These are phyloP conservation scores for Aplocera efformata DNA, from an alignment of 2,888 invertebrate species.

Conservation along the genomic window DNA sequence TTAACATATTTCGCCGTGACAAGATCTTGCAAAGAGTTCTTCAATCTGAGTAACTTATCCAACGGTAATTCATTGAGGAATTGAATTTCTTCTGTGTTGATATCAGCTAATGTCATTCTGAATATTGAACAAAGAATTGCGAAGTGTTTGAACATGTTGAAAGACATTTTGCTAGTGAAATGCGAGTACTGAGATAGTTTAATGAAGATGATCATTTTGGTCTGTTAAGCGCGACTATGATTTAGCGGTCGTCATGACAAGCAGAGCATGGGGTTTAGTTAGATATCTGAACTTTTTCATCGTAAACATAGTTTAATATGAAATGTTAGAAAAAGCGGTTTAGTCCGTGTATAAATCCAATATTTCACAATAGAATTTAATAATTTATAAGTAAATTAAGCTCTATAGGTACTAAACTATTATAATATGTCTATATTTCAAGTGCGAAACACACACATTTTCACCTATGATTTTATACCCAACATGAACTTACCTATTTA, in stretches of 20 bases:
- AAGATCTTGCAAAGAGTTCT: conserved; percentile 62
- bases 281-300: background rate
- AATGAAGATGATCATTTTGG: conserved; percentile 51
- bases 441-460: no score
- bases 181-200: conserved; percentile 32
- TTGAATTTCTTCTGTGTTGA: conserved; percentile 58
- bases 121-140: conserved; percentile 33
- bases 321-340: no score
- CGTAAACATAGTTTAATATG: no score
- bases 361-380: no score
- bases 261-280: conserved; percentile 34
- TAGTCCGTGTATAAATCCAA: no score
- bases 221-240: conserved; percentile 57
- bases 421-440: no score
- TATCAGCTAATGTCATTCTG: conserved; percentile 37
- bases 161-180: conserved; percentile 36
- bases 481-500: conserved; percentile 8
- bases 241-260: conserved; percentile 48
- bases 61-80: conserved; percentile 85
- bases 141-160: conserved; percentile 43
- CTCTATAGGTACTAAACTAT: no score
- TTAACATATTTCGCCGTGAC: conserved; percentile 49
- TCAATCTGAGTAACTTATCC: conserved; percentile 84
- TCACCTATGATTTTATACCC: no score
- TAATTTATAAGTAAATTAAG: no score